Percentiles rank a stretch among this genome's conserved stretches.
These are phyloP conservation scores for Micropoecilia bifurca DNA, from an alignment of 2,797 vertebrate genomes.

Conservation along the genomic window DNA sequence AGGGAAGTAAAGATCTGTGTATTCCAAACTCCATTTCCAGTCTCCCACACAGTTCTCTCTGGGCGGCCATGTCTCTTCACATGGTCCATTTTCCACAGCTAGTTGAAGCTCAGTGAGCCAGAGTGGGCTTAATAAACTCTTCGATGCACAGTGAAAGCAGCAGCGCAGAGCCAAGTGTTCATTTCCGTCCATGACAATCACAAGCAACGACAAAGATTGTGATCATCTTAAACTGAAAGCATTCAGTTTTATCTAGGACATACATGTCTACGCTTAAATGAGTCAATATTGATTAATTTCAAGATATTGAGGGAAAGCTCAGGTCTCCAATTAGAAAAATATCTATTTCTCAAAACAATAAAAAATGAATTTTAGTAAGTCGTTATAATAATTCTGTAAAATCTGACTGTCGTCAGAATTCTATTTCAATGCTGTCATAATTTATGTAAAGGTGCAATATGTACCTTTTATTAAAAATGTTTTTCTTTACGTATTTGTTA, in stretches of 20 bases:
- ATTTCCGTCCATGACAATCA: conserved; percentile 19
- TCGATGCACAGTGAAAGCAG: conserved; percentile 20
- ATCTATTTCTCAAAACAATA: neutral
- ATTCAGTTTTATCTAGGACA: neutral
- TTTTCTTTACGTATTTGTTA: too few species aligned
- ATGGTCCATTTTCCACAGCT: conserved; percentile 50
- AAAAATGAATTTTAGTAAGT: neutral
- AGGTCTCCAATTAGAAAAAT: neutral
- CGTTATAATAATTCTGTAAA: neutral
- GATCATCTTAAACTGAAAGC: neutral
- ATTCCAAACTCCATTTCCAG: neutral
- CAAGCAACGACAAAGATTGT: neutral
- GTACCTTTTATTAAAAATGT: too few species aligned
- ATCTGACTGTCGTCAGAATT: neutral
- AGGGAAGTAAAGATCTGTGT: conserved; percentile 17
- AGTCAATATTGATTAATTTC: neutral
- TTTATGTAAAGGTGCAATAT: neutral
- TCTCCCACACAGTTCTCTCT: conserved; percentile 24
- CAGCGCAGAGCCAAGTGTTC: conserved; percentile 7
- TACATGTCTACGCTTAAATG: neutral
- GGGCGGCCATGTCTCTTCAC: conserved; percentile 50
- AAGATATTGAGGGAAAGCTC: neutral
- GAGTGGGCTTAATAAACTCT: conserved; percentile 45
- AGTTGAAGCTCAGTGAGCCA: conserved; percentile 36
- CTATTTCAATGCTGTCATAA: neutral